phyloP scores from a whole-genome alignment of 2,113 vertebrate genomes.

The Callaeas wilsoni region DNA sequence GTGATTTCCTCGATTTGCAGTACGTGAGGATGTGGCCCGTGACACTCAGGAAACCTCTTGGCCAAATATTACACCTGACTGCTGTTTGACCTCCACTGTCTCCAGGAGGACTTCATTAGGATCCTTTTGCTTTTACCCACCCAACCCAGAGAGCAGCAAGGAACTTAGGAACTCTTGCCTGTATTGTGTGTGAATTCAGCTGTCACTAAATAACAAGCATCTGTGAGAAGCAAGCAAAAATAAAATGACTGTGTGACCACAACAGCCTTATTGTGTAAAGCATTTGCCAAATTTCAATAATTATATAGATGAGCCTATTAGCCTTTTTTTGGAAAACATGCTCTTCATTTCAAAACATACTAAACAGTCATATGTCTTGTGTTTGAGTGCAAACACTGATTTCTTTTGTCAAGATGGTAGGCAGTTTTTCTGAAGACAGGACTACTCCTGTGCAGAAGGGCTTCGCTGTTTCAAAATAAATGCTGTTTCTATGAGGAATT shows the following conservation, averaged over 20 bases:
- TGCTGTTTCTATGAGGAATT: not conserved
- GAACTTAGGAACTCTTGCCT: not conserved
- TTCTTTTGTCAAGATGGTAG: conserved; percentile 17
- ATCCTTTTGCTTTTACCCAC: not conserved
- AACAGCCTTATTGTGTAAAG: not conserved
- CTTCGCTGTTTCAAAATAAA: not conserved
- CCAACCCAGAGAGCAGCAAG: not conserved
- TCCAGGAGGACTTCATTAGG: not conserved
- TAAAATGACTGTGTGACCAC: not conserved
- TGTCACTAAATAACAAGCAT: not conserved
- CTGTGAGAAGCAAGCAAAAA: not conserved
- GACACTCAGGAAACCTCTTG: not conserved
- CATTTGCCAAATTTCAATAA: not conserved
- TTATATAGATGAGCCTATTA: not conserved
- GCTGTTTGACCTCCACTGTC: not conserved
- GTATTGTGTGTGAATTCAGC: not conserved
- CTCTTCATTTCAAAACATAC: not conserved
- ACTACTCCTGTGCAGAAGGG: not conserved
- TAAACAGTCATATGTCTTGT: not conserved
- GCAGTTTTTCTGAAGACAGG: not conserved
- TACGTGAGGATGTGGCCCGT: not conserved
- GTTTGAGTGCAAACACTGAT: not conserved
- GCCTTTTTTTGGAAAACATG: not conserved
- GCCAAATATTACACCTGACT: not conserved
- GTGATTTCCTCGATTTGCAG: not conserved